Evolutionary conservation across 2,113 vertebrate genomes (phyloP).

Genomic region (Stictonetta naevosa): DNA sequence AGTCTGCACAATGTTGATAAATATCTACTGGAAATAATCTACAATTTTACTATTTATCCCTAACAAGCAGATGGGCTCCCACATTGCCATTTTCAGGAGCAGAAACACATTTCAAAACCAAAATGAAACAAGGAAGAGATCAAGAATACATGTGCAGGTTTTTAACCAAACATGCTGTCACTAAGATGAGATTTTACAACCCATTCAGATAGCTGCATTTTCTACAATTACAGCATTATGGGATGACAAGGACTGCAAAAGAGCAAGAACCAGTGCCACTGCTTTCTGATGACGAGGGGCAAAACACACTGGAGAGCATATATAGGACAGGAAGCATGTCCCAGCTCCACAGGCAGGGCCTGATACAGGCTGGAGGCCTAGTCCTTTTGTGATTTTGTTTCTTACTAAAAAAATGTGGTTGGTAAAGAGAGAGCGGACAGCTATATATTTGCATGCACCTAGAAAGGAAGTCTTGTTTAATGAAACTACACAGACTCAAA

Average conservation of each 20-base stretch:
- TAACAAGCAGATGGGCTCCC: constrained; percentile 60
- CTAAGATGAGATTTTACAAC: not conserved
- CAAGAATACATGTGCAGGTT: not conserved
- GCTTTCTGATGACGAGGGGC: not conserved
- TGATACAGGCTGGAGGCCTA: not conserved
- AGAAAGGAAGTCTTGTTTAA: not conserved
- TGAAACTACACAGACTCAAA: not conserved
- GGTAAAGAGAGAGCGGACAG: not conserved
- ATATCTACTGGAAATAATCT: constrained; percentile 18
- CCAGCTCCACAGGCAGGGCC: not conserved
- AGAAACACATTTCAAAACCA: not conserved
- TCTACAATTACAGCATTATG: not conserved
- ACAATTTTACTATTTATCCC: constrained; percentile 20
- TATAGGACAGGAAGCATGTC: not conserved
- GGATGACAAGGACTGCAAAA: not conserved
- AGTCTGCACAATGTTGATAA: constrained; percentile 17
- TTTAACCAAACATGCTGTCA: not conserved
- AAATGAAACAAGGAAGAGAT: not conserved
- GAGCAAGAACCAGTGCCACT: not conserved
- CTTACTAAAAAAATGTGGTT: not conserved
- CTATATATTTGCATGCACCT: not conserved
- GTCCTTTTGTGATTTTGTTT: not conserved
- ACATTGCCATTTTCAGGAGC: constrained; percentile 1
- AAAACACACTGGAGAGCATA: not conserved
- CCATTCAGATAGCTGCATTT: not conserved